Evolutionary conservation across 2,113 vertebrate species (phyloP).

Genomic region (Scomber scombrus): DNA sequence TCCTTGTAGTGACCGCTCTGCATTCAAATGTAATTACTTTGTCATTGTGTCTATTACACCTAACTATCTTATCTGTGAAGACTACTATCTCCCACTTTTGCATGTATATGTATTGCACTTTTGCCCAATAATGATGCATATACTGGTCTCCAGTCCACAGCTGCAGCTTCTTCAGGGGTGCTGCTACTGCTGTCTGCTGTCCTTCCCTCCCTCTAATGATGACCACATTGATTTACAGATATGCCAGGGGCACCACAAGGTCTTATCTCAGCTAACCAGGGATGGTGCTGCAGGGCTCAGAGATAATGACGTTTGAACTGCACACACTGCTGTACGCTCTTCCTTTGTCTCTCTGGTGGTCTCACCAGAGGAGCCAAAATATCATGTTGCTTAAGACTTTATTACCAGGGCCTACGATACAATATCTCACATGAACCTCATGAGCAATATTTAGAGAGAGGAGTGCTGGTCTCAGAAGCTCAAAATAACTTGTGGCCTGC

Average conservation of each 20-base stretch:
- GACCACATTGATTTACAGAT: conserved; percentile 5
- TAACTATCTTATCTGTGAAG: not conserved
- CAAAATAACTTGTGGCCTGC: not conserved
- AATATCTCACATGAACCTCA: not conserved
- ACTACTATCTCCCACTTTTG: not conserved
- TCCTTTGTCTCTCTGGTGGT: not conserved
- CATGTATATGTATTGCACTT: no score
- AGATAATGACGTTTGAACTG: no score
- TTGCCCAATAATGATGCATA: no score
- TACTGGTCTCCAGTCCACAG: not conserved
- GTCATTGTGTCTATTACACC: not conserved
- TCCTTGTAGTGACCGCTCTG: not conserved
- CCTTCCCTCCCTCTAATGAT: not conserved
- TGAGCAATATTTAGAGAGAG: not conserved
- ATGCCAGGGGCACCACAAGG: not conserved
- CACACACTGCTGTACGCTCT: not conserved
- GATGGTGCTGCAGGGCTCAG: not conserved
- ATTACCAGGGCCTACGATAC: not conserved
- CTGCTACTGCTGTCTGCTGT: not conserved
- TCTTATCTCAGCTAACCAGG: conserved; percentile 14
- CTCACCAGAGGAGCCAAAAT: not conserved
- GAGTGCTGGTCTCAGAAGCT: no score
- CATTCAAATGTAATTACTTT: no score
- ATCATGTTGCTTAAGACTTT: not conserved
- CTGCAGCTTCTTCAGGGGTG: not conserved